Evolutionary conservation across 1,140 invertebrate genomes (phyloP), one percentile per base, ranked within the genome.

Genomic region (Cotesia typhae): DNA sequence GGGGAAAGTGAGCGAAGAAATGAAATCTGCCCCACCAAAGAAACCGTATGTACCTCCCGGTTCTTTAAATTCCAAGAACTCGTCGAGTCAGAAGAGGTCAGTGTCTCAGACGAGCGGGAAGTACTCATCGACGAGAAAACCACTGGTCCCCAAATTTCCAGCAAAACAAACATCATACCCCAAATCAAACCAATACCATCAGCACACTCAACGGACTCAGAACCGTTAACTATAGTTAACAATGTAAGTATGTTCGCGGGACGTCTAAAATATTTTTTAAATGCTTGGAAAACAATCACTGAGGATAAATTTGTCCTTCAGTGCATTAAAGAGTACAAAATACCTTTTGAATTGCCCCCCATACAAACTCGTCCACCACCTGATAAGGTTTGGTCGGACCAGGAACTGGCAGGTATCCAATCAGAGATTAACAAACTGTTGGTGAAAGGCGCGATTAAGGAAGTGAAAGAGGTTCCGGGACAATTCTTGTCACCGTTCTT

Each of bases 231-330:
- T 12, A 51, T 2, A 51, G 47, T 1, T 51, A 51, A 51, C 2
- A 12, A 9, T 51, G 71, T 73, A 60, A 73, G 64, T 73, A 36
- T 20, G 5, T 67, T 67, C 61, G 71, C 71, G 4, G 71, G 71
- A 3, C 63, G 71, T 67, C 38, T 73, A n/a, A 68, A 60, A 12
- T 28, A 51, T 67, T 72, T 72, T 61, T 52, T 65, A 28, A 63
- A 67, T 41, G n/a, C 17, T 6, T 72, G 65, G 71, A 28, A 38
- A 61, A 67, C 3, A 53, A 67, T 67, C 36, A 72, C 71, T 66
- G 51, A 14, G 7, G 71, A 72, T n/a, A 28, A 59, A n/a, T 38
- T 10, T 37, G 28, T 72, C 65, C 57, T 72, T 60, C 60, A 55
- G 14, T 72, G 71, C 41, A 17, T 67, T 36, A 20, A 60, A 67